Evolutionary conservation across 1,140 invertebrate genomes (phyloP).

Genomic region (Bombyx mori): ASM3026992v2 NC_085119.1:8321501-8322000

Average conservation of each 20-base stretch:
- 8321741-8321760: constrained; percentile 21
- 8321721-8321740: constrained; percentile 36
- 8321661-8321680: constrained; percentile 47
- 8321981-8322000: too few species aligned
- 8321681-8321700: constrained; percentile 40
- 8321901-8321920: too few species aligned
- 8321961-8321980: too few species aligned
- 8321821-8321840: constrained; percentile 53
- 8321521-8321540: constrained; percentile 34
- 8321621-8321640: constrained; percentile 33
- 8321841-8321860: constrained; percentile 53
- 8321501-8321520: constrained; percentile 21
- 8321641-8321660: constrained; percentile 29
- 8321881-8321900: constrained; percentile 36
- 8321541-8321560: constrained; percentile 30
- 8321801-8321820: constrained; percentile 61
- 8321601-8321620: constrained; percentile 22
- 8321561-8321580: constrained; percentile 30
- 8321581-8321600: constrained; percentile 6
- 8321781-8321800: constrained; percentile 33
- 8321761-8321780: constrained; percentile 52
- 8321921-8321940: too few species aligned
- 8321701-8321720: constrained; percentile 40
- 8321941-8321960: too few species aligned
- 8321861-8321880: constrained; percentile 36